Evolutionary conservation across 2,797 vertebrate genomes (phyloP).

Genomic region (Mormyrops attenuatus): DNA sequence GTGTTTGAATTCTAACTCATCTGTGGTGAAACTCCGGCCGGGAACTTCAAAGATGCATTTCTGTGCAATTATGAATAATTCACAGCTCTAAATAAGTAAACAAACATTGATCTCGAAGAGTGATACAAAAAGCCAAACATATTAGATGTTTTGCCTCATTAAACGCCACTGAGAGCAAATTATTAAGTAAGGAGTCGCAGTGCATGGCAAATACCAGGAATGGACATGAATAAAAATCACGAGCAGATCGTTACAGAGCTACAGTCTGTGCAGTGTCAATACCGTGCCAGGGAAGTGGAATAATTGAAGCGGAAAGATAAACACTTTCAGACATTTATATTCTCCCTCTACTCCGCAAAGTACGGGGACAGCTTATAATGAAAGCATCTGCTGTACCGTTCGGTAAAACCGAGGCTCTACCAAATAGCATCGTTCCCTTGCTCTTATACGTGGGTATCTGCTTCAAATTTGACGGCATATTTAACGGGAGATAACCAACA

Average conservation of each 20-base stretch:
- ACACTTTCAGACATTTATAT: slow-evolving; percentile 9
- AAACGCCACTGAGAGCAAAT: slow-evolving; percentile 24
- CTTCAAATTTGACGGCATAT: not conserved
- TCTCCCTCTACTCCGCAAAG: not conserved
- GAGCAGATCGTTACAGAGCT: not conserved
- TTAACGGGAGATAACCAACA: not conserved
- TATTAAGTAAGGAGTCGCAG: slow-evolving; percentile 10
- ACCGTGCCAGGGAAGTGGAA: not conserved
- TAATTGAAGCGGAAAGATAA: not conserved
- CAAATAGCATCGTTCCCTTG: not conserved
- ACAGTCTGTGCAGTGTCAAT: not conserved
- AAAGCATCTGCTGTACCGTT: not conserved
- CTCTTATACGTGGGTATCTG: not conserved
- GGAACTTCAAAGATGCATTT: slow-evolving; percentile 50
- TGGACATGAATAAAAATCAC: not conserved
- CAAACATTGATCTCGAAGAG: slow-evolving; percentile 49
- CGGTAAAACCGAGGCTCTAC: not conserved
- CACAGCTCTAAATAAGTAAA: slow-evolving; percentile 48
- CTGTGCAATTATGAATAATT: slow-evolving; percentile 57
- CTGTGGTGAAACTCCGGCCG: slow-evolving; percentile 31
- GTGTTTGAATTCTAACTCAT: slow-evolving; percentile 35
- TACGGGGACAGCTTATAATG: not conserved
- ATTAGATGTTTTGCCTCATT: slow-evolving; percentile 32
- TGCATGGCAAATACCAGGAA: not conserved
- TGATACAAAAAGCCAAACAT: slow-evolving; percentile 30